Evolutionary conservation across 1,140 invertebrate species (phyloP).

Genomic region (Drosophila pruinosa): DNA sequence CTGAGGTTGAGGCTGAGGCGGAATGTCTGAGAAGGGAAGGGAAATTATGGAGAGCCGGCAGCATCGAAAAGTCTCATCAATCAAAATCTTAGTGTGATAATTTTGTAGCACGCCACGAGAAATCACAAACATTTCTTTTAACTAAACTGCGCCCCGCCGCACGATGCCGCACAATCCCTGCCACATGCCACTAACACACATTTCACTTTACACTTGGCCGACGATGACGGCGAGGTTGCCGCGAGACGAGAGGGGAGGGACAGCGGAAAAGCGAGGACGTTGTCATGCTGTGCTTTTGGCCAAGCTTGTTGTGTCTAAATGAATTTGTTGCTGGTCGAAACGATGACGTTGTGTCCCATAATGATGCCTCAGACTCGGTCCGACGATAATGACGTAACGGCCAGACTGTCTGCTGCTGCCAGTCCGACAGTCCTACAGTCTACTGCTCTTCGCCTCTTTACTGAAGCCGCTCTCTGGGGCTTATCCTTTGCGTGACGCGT

Average conservation of each 20-base stretch:
- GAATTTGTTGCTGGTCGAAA: slow-evolving; percentile 38
- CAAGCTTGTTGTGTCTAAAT: slow-evolving; percentile 49
- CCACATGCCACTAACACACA: slow-evolving; percentile 63
- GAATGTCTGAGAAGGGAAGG: background rate
- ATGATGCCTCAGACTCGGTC: slow-evolving; percentile 13
- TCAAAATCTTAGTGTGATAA: slow-evolving; percentile 77
- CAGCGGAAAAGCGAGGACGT: background rate
- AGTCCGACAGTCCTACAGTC: background rate
- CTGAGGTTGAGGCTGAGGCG: background rate
- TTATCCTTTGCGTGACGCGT: slow-evolving; percentile 39
- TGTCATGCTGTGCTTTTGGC: slow-evolving; percentile 45
- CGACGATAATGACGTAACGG: slow-evolving; percentile 48
- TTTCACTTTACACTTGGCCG: slow-evolving; percentile 48
- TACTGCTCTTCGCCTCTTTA: background rate
- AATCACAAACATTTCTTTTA: slow-evolving; percentile 73
- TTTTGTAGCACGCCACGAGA: slow-evolving; percentile 64
- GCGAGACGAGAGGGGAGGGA: background rate
- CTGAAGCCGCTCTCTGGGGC: background rate
- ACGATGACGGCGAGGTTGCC: slow-evolving; percentile 5
- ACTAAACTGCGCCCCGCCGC: slow-evolving; percentile 36
- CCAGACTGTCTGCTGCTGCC: slow-evolving; percentile 23
- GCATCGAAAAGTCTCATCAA: slow-evolving; percentile 68
- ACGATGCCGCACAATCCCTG: background rate
- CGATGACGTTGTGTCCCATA: slow-evolving; percentile 46
- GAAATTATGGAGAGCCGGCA: slow-evolving; percentile 7